phyloP scores from a whole-genome alignment of 2,888 invertebrate genomes.

The Lycocerus yunnanus region DNA sequence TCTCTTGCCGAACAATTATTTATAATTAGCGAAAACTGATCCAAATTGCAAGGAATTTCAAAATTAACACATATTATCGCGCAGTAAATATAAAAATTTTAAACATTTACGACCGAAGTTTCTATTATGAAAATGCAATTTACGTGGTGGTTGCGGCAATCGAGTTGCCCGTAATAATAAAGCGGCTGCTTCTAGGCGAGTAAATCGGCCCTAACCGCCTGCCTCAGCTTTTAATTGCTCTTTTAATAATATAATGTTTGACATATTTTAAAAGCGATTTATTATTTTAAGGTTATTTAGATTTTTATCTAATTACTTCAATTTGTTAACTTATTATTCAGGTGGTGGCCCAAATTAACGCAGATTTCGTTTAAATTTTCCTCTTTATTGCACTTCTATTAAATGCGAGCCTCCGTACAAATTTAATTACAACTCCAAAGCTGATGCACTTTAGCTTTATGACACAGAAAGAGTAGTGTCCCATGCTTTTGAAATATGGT shows the following conservation, averaged over 20 bases:
- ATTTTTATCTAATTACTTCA: neutral
- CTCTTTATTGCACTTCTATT: neutral
- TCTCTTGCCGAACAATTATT: neutral
- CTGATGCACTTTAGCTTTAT: neutral
- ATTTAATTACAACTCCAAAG: neutral
- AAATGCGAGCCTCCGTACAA: neutral
- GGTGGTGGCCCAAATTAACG: neutral
- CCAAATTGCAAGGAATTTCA: neutral
- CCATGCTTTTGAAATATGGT: neutral
- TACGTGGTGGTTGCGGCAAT: constrained; percentile 36
- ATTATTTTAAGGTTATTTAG: constrained; percentile 8
- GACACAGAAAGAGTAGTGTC: neutral
- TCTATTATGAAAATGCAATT: constrained; percentile 44
- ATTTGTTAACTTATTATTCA: neutral
- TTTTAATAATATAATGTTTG: constrained; percentile 39
- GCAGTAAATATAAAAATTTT: constrained; percentile 33
- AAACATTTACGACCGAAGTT: constrained; percentile 41
- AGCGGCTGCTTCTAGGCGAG: constrained; percentile 36
- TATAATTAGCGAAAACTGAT: neutral
- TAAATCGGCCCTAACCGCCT: constrained; percentile 14
- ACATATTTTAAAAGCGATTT: constrained; percentile 20
- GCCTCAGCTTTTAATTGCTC: constrained; percentile 34
- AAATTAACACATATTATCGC: neutral
- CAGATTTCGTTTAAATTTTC: neutral
- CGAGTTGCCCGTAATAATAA: constrained; percentile 40